A percentile compares a stretch with the other conserved stretches of the same genome.
Evolutionary conservation across 2,113 vertebrate species (phyloP).

Genomic region (Cardinalis cardinalis): DNA sequence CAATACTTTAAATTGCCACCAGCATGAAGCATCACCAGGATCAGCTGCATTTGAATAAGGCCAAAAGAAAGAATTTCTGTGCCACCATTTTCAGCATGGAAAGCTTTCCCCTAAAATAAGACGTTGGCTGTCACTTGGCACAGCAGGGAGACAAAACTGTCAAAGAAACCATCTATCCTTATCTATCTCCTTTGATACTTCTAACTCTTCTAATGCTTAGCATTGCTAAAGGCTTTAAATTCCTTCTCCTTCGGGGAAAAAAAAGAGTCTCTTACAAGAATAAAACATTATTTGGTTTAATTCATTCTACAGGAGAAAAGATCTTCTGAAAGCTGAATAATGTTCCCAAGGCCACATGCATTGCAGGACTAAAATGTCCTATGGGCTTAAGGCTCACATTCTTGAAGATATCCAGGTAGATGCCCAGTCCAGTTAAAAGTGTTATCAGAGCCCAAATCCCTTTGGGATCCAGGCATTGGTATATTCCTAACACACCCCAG

Average conservation of each 20-base stretch:
- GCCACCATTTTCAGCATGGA: neutral
- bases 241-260: neutral
- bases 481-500: neutral
- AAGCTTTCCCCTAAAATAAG: conserved; percentile 12
- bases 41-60: neutral
- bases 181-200: conserved; percentile 32
- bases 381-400: neutral
- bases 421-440: neutral
- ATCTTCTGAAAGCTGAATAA: neutral
- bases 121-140: conserved; percentile 23
- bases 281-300: neutral
- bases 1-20: neutral
- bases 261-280: conserved; percentile 1
- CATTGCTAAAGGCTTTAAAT: conserved; percentile 11
- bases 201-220: neutral
- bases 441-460: neutral
- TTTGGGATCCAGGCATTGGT: neutral
- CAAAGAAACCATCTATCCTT: conserved; percentile 12
- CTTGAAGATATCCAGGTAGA: neutral
- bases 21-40: neutral
- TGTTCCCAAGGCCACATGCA: neutral
- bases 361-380: neutral
- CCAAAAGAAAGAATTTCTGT: neutral
- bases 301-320: neutral
- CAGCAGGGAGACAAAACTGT: conserved; percentile 30